Percentiles rank a stretch among this genome's conserved stretches.
phyloP scores from a whole-genome alignment of 2,797 vertebrate species.

The Mus caroli region DNA sequence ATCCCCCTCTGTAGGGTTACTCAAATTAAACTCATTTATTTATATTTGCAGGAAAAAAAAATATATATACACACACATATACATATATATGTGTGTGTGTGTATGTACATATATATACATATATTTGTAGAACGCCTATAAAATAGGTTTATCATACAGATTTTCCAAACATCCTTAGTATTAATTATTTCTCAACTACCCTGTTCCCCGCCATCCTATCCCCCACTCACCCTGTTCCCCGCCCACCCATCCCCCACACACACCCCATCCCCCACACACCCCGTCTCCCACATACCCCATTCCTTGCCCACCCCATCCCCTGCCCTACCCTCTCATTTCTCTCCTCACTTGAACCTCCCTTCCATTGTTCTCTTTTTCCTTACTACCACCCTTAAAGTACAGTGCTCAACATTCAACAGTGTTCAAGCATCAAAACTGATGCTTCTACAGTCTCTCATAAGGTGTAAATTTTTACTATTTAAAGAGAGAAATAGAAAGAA shows the following conservation, averaged over 20 bases:
- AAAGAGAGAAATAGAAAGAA: constrained; percentile 11
- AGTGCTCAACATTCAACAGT: not conserved
- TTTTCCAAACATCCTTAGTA: not conserved
- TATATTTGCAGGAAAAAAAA: not conserved
- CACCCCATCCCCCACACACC: too few relatives aligned
- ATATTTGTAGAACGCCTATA: not conserved
- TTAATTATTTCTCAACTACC: not conserved
- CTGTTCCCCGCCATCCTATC: not conserved
- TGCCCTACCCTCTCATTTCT: too few relatives aligned
- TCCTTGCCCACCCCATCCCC: too few relatives aligned
- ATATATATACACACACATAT: too few relatives aligned
- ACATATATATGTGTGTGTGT: too few relatives aligned
- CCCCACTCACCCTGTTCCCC: too few relatives aligned
- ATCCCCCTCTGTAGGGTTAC: too few relatives aligned
- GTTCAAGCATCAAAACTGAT: not conserved
- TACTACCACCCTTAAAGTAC: not conserved
- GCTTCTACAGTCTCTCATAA: constrained; percentile 1
- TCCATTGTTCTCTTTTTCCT: not conserved
- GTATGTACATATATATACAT: too few relatives aligned
- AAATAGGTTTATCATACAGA: not conserved
- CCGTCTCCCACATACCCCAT: too few relatives aligned
- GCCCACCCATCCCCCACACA: not conserved
- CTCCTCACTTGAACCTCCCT: not conserved
- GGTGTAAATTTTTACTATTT: not conserved
- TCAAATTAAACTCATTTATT: not conserved